Conservation (phyloP, 2,797 vertebrate genomes). For the Onychomys arenicola region DNA sequence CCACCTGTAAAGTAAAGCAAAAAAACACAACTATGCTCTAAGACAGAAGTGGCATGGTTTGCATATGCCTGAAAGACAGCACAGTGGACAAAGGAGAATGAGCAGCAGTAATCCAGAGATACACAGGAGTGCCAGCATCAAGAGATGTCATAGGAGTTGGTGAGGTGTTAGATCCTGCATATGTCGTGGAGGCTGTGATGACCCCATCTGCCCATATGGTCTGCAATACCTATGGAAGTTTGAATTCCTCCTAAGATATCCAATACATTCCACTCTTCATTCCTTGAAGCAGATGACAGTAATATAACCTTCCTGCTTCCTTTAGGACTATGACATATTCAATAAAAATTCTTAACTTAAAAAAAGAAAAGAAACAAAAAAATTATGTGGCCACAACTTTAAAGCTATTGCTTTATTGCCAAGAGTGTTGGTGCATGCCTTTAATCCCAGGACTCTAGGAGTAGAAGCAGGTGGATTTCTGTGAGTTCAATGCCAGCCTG, state of each 20-base stretch:
- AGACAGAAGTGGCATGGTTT: neutral
- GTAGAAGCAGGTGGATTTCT: neutral
- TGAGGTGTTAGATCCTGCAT: neutral
- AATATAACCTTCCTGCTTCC: neutral
- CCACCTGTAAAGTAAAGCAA: neutral
- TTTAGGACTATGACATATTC: neutral
- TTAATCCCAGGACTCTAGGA: neutral
- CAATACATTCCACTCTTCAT: neutral
- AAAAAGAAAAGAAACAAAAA: neutral
- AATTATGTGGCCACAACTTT: neutral
- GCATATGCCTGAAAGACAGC: neutral
- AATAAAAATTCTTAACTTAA: neutral
- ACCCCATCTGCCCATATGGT: neutral
- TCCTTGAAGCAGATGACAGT: neutral
- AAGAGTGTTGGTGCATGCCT: neutral
- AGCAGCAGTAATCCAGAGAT: neutral
- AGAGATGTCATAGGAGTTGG: accelerated
- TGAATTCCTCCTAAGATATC: neutral
- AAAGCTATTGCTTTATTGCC: neutral
- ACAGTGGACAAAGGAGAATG: neutral
- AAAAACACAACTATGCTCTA: neutral
- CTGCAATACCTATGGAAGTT: neutral
- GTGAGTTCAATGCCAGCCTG: neutral
- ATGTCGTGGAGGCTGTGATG: neutral
- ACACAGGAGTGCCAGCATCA: too few relatives aligned